Base-by-base conservation (phyloP, 1,140 invertebrate species). In the Pseudomyrmex gracilis region DNA sequence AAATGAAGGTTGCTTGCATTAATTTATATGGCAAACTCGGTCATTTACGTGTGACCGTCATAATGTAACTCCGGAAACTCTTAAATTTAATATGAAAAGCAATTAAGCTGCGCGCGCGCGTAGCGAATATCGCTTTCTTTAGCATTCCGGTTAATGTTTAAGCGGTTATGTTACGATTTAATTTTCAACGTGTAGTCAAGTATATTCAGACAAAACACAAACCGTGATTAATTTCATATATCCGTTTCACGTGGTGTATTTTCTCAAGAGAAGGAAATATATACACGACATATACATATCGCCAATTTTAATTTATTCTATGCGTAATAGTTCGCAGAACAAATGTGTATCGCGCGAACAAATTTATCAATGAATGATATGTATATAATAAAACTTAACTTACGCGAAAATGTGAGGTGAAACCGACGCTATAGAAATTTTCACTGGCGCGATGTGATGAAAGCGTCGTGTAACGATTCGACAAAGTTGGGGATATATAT, bases 41-140 rank as follows among this genome's bases (percentile, higher is more conserved):
- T 51, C 51, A 66, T 57, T 78, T 57, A 67, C 17, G 51, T 57
- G 63, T 13, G 57, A 61, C 20, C 17, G 60, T 77, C 22, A 15
- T 58, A 60, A 78, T 9, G 22, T 61, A 45, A 68, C 63, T 51
- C 17, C 22, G 22, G 60, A 4, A 76, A 76, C 73, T 78, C 20
- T 78, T 47, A 57, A 70, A 80, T 68, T 60, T 80, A 80, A 80
- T 71, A 80, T 17, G 76, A 80, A 17, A 8, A 34, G 43, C 12
- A 71, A 71, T 60, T 71, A 49, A 60, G 22, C 43, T 4, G n/a
- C 47, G 20, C 7, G 51, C 13, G 53, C 2, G 1, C 17, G 7
- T 7, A 4, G 61, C 17, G 17, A 24, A 8, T 57, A 78, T 78
- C 53, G 2, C 57, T 45, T 78, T 57, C 13, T 64, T 78, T 70